Percentiles rank a stretch among this genome's conserved stretches.
Evolutionary conservation across 2,797 vertebrate genomes (phyloP).

Genomic region (Anolis apletophallus): DNA sequence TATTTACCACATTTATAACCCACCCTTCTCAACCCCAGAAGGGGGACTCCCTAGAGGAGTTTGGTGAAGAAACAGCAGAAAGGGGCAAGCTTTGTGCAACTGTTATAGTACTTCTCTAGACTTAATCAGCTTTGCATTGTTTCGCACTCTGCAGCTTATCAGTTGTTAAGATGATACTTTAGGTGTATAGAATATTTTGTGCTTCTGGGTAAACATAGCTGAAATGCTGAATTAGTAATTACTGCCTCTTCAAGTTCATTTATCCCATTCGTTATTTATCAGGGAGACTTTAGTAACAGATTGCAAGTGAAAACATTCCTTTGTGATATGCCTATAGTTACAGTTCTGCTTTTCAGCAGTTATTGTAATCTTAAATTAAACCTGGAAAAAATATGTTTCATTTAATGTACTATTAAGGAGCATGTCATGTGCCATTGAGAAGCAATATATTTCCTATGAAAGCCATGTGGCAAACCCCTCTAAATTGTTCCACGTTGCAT

Average conservation of each 20-base stretch:
- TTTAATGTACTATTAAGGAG: not conserved
- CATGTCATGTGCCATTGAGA: not conserved
- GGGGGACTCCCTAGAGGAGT: too few relatives aligned
- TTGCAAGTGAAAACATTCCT: accelerated
- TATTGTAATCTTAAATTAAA: not conserved
- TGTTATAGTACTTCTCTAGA: not conserved
- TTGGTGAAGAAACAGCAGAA: not conserved
- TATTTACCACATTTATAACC: too few relatives aligned
- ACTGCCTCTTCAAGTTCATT: not conserved
- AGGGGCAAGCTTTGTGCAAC: not conserved
- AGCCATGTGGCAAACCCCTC: not conserved
- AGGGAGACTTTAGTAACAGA: not conserved
- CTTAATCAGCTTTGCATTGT: not conserved
- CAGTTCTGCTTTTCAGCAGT: not conserved
- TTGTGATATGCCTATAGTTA: accelerated
- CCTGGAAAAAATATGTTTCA: not conserved
- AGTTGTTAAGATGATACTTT: not conserved
- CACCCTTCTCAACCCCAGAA: too few relatives aligned
- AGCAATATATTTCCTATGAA: not conserved
- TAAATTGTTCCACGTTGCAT: not conserved
- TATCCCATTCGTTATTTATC: not conserved
- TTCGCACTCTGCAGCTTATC: not conserved
- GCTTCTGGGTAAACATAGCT: not conserved
- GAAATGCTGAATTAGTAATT: not conserved
- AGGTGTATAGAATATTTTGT: accelerated